Conservation (phyloP, 2,888 invertebrate species). For the Teleiodes luculella region DNA sequence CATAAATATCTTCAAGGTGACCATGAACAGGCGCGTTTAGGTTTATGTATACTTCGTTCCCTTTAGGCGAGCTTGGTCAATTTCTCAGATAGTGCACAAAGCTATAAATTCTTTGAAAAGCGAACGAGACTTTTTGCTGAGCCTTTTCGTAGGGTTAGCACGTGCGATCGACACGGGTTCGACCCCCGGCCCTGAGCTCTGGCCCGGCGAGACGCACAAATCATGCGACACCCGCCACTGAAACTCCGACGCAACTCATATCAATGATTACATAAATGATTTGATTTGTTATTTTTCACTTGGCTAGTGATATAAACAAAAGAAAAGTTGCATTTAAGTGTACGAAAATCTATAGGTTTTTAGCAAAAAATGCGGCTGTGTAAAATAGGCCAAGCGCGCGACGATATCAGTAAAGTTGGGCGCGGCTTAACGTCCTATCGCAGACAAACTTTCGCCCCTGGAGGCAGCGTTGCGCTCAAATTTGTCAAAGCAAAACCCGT, state of each 20-base stretch:
- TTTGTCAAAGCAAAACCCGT: conserved; percentile 46
- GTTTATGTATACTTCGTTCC: too few relatives aligned
- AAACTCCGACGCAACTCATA: conserved; percentile 15
- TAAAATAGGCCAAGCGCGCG: conserved; percentile 10
- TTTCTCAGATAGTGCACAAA: too few relatives aligned
- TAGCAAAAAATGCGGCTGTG: not conserved
- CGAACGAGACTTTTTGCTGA: conserved; percentile 14
- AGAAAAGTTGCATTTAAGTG: too few relatives aligned
- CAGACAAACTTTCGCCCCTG: conserved; percentile 32
- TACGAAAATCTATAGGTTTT: not conserved
- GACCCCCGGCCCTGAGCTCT: conserved; percentile 36
- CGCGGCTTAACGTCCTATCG: conserved; percentile 20
- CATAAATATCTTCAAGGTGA: too few relatives aligned
- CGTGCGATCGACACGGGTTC: conserved; percentile 60
- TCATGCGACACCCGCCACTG: conserved; percentile 46
- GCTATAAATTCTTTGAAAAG: conserved; percentile 10
- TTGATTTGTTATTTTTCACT: too few relatives aligned
- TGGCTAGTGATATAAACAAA: too few relatives aligned
- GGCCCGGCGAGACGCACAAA: conserved; percentile 58
- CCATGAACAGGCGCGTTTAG: too few relatives aligned
- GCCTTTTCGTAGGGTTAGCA: conserved; percentile 42
- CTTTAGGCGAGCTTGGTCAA: too few relatives aligned
- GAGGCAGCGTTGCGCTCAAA: conserved; percentile 44
- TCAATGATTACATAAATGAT: too few relatives aligned
- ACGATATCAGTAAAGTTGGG: conserved; percentile 17